phyloP scores from a whole-genome alignment of 2,113 vertebrate genomes.

The zebrafish (Danio rerio) region GRCz12tu NC_133180.1:60476501-60477000 shows the following conservation, averaged over 20 bases:
- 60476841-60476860: conserved; percentile 35
- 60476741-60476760: conserved; percentile 13
- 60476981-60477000: conserved; percentile 71
- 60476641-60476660: conserved; percentile 32
- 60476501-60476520: neutral
- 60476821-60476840: conserved; percentile 7
- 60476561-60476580: neutral
- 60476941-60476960: conserved; percentile 74
- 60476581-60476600: conserved; percentile 21
- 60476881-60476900: conserved; percentile 85
- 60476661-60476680: conserved; percentile 43
- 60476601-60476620: neutral
- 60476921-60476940: conserved; percentile 69
- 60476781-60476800: conserved; percentile 30
- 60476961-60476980: conserved; percentile 73
- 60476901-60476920: conserved; percentile 68
- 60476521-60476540: conserved; percentile 9
- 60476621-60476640: conserved; percentile 17
- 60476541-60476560: neutral
- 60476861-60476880: conserved; percentile 80
- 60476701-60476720: conserved; percentile 48
- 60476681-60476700: conserved; percentile 53
- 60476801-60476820: neutral
- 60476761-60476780: conserved; percentile 7
- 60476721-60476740: neutral